Evolutionary conservation across 2,113 vertebrate species (phyloP).

Genomic region (Thymallus thymallus): DNA sequence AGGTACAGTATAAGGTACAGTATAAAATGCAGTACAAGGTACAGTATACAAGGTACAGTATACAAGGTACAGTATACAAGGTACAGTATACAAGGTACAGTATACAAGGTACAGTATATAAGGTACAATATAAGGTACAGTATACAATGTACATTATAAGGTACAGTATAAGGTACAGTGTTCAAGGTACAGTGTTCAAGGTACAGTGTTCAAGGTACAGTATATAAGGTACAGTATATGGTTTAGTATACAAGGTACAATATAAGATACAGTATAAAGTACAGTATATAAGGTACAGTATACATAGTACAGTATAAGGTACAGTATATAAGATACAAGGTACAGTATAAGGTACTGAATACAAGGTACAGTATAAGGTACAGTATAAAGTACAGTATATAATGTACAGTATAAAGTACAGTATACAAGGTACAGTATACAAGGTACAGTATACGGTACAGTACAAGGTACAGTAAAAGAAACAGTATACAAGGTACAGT

Average conservation of each 20-base stretch:
- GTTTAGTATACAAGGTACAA: neutral
- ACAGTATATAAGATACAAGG: constrained; percentile 24
- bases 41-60: constrained; percentile 44
- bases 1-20: constrained; percentile 42
- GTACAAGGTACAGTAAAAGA: no score
- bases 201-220: neutral
- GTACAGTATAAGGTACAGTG: constrained; percentile 41
- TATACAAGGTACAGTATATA: constrained; percentile 46
- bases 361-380: constrained; percentile 36
- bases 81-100: constrained; percentile 29
- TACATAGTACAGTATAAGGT: constrained; percentile 33
- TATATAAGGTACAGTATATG: constrained; percentile 46
- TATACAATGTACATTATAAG: neutral
- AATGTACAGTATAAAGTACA: constrained; percentile 40
- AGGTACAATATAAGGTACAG: constrained; percentile 42
- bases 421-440: constrained; percentile 5
- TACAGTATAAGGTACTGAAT: constrained; percentile 41
- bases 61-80: constrained; percentile 23
- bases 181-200: no score
- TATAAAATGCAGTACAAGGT: neutral
- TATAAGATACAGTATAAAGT: constrained; percentile 46
- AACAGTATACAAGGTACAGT: neutral
- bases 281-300: no score
- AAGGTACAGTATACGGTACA: constrained; percentile 41
- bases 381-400: constrained; percentile 22